Evolutionary conservation across 1,140 invertebrate genomes (phyloP).

Genomic region (Cyrtorhinus lividipennis): DNA sequence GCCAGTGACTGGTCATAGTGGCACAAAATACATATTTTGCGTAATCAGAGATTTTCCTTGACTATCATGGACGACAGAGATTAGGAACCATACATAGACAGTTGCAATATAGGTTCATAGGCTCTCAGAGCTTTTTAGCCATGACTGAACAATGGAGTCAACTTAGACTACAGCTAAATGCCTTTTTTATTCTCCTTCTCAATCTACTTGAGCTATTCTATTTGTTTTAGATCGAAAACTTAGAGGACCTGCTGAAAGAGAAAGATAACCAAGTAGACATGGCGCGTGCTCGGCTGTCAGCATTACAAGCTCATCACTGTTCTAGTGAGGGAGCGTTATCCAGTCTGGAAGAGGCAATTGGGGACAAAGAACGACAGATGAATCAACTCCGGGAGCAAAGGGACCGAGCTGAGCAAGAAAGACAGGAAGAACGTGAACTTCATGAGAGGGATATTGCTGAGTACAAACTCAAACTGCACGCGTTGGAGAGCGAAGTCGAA

Average conservation of each 20-base stretch:
- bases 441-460: constrained; percentile 88
- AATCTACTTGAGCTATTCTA: too few relatives aligned
- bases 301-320: constrained; percentile 85
- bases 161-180: too few relatives aligned
- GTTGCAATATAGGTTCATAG: too few relatives aligned
- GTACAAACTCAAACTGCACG: constrained; percentile 86
- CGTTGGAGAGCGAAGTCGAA: constrained; percentile 66
- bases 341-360: constrained; percentile 86
- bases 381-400: constrained; percentile 78
- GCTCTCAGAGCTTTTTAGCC: too few relatives aligned
- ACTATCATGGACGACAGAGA: too few relatives aligned
- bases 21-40: too few relatives aligned
- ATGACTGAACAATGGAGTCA: too few relatives aligned
- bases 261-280: constrained; percentile 97
- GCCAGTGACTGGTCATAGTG: too few relatives aligned
- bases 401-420: constrained; percentile 90
- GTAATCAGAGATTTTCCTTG: too few relatives aligned
- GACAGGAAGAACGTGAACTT: constrained; percentile 84
- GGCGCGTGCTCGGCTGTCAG: constrained; percentile 71
- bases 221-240: constrained; percentile 77
- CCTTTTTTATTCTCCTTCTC: too few relatives aligned
- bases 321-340: constrained; percentile 81
- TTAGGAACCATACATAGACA: too few relatives aligned
- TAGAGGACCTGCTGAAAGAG: constrained; percentile 91
- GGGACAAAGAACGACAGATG: constrained; percentile 95